Evolutionary conservation across 2,888 invertebrate genomes (phyloP), one percentile per base, ranked within the genome.

Genomic region (Yponomeuta cagnagella): DNA sequence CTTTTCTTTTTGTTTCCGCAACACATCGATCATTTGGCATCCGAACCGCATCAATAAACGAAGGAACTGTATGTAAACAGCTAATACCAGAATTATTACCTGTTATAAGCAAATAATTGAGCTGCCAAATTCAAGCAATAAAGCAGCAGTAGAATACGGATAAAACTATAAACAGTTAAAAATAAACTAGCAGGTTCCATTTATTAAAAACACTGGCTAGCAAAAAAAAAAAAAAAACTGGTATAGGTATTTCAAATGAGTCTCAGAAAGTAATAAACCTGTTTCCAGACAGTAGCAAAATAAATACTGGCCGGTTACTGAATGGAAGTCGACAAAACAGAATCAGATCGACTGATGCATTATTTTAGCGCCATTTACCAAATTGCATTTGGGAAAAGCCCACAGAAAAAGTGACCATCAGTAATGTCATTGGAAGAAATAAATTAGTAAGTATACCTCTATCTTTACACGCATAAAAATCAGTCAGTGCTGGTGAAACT

Each of bases 401-500:
- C 52, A 58, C 52, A 58, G 23, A 8, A 58, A 15, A 58, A 58
- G 52, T 12, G 52, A 15, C 12, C 52, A 58, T 3, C 52, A 58
- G 52, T 58, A 58, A 58, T 15, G 52, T 15, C 52, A 58, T 12
- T 58, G 52, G 15, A 15, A 15, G 52, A 15, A 52, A 52, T 52
- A 52, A 52, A 52, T 12, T 2, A 12, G 1, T 52, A 15, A 15
- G 52, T 15, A 58, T 5, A 10, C 52, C 10, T 63, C 23, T 30
- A 64, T 64, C 23, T 63, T 30, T 31, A 30, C 23, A 23, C 64
- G 64, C 64, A 31, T 30, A 8, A 31, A 64, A 31, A 64, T 64
- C 64, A 67, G 33, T 31, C 43, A 63, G n/a, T 43, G 63, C 64
- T 52, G 33, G 75, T 74, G 77, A 82, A 83, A 80, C 80, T 82